Base-by-base conservation (phyloP, 2,113 vertebrate genomes). In the Chelonoidis abingdonii region DNA sequence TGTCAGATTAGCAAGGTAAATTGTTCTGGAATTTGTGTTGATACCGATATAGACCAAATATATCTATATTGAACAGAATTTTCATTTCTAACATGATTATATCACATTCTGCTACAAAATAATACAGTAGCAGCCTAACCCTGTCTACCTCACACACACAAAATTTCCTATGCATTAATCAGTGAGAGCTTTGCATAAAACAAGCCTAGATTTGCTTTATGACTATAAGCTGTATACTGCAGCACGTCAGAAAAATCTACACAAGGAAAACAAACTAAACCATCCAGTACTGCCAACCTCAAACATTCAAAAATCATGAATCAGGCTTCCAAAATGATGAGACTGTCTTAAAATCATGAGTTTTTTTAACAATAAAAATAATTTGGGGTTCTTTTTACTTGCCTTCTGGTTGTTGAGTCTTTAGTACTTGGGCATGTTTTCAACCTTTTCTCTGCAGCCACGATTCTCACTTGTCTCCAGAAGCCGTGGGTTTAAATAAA, bases 11-110 rank as follows among this genome's bases (percentile, higher is more conserved):
- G 84, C 65, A 62, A 0, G 19, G 49, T 17, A 95, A 84, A 85
- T 65, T 81, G 47, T 22, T 89, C 89, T 93, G 79, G 47, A 89
- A 93, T 93, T 93, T 65, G 56, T 84, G 87, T 69, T 92, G 76
- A 82, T 91, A 65, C 38, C 52, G 44, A 86, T 50, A 81, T 6
- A 92, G 35, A 88, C 1, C 41, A 65, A 85, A 82, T 80, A 93
- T 89, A 87, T 47, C 47, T 91, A 27, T 80, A 22, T 54, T 35
- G 59, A 62, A 62, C 9, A 82, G 82, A 59, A 87, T 24, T 10
- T 17, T 79, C 4, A 78, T 89, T 93, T 93, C 69, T 76, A 93
- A 92, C 29, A 81, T 81, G 83, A 93, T 10, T 88, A n/a, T 69
- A 69, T 19, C 5, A 29, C 78, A 35, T 65, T 65, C 50, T 65